phyloP scores from a whole-genome alignment of 2,113 vertebrate species.

The Sciurus niger region DNA sequence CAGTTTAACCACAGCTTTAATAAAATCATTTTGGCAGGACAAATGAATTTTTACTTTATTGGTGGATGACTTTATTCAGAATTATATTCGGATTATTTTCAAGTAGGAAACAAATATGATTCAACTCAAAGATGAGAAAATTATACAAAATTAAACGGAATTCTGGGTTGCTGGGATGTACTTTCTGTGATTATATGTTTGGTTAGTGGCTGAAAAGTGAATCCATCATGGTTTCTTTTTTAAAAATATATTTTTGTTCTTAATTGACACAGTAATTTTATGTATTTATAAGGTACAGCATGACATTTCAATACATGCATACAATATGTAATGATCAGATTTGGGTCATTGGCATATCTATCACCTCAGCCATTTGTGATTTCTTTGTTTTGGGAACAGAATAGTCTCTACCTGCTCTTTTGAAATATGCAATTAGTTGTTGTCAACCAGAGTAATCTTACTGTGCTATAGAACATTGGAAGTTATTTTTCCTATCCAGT shows the following conservation, averaged over 20 bases:
- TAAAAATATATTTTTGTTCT: neutral
- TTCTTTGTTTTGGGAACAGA: neutral
- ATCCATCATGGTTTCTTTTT: neutral
- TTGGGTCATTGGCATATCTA: neutral
- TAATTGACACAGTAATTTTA: neutral
- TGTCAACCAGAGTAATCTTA: neutral
- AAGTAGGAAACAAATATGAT: slow-evolving; percentile 32
- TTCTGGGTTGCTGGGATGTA: slow-evolving; percentile 38
- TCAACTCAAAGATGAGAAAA: neutral
- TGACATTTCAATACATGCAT: neutral
- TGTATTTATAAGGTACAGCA: neutral
- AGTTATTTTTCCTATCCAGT: too few relatives aligned
- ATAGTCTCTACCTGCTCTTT: neutral
- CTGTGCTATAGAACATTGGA: neutral
- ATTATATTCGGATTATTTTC: slow-evolving; percentile 58
- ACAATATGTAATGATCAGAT: neutral
- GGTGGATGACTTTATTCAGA: slow-evolving; percentile 20
- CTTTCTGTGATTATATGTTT: slow-evolving; percentile 24
- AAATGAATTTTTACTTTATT: slow-evolving; percentile 4
- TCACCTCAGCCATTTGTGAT: neutral
- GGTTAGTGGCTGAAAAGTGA: slow-evolving; percentile 4
- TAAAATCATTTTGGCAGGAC: neutral
- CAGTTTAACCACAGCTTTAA: neutral
- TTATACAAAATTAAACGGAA: slow-evolving; percentile 42
- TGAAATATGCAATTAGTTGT: neutral